Evolutionary conservation across 1,140 invertebrate species (phyloP).

Genomic region (Argopecten irradians): DNA sequence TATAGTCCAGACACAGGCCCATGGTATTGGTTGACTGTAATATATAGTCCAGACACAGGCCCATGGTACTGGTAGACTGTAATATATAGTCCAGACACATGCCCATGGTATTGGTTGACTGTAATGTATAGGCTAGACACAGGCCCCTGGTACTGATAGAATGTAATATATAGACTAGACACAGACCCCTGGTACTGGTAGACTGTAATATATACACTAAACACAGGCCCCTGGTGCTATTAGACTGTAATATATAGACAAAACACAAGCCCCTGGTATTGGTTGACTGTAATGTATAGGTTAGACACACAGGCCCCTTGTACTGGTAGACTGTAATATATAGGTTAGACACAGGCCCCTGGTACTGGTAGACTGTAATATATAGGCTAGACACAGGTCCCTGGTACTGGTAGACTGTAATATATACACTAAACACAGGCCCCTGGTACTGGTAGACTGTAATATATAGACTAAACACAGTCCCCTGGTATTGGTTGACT

Average conservation of each 20-base stretch:
- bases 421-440: background rate
- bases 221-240: background rate
- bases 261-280: background rate
- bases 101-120: too few species aligned
- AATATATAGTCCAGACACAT: background rate
- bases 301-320: background rate
- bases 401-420: background rate
- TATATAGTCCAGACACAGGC: too few species aligned
- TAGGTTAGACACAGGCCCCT: background rate
- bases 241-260: background rate
- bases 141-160: background rate
- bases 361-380: background rate
- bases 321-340: background rate
- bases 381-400: background rate
- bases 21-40: too few species aligned
- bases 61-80: background rate
- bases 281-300: background rate
- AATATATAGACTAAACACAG: too few species aligned
- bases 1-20: too few species aligned
- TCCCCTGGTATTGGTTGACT: background rate
- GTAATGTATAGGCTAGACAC: too few species aligned
- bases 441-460: background rate
- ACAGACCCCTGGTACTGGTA: background rate
- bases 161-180: background rate
- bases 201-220: background rate